Conservation (phyloP, 53 echinoderm and acorn worm genomes). For the Paracentrotus lividus region DNA sequence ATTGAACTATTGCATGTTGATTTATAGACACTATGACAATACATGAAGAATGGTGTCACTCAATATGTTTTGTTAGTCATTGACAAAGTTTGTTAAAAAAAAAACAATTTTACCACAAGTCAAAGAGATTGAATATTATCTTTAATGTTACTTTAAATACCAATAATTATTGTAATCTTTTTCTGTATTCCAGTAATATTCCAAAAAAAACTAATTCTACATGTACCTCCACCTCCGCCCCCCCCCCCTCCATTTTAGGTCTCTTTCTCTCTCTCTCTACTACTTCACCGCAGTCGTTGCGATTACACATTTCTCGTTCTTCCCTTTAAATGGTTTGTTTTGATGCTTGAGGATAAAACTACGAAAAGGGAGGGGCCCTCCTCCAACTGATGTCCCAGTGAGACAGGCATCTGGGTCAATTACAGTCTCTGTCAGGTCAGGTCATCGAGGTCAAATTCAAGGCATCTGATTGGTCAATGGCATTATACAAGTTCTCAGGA, state of each 20-base stretch:
- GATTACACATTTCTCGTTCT: neutral
- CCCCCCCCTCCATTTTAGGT: too few species aligned
- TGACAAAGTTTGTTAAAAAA: too few species aligned
- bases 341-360: constrained; percentile 1
- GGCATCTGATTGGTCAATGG: neutral
- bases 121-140: too few species aligned
- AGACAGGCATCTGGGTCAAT: constrained; percentile 64
- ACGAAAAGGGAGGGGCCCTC: constrained; percentile 12
- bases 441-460: constrained; percentile 19
- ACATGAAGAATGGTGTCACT: neutral
- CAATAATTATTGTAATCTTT: too few species aligned
- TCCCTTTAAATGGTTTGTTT: constrained; percentile 46
- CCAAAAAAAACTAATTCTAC: too few species aligned
- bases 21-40: neutral
- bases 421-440: constrained; percentile 55
- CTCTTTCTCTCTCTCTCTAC: too few species aligned
- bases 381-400: constrained; percentile 36
- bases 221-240: too few species aligned
- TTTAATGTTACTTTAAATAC: too few species aligned
- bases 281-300: neutral
- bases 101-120: too few species aligned
- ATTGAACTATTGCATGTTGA: constrained; percentile 11
- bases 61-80: neutral
- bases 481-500: neutral
- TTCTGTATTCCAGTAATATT: too few species aligned